A percentile compares a stretch with the other conserved stretches of the same genome.
These are phyloP conservation scores for Xenopus borealis DNA, from an alignment of 2,113 vertebrate genomes.

Conservation along the genomic window DNA sequence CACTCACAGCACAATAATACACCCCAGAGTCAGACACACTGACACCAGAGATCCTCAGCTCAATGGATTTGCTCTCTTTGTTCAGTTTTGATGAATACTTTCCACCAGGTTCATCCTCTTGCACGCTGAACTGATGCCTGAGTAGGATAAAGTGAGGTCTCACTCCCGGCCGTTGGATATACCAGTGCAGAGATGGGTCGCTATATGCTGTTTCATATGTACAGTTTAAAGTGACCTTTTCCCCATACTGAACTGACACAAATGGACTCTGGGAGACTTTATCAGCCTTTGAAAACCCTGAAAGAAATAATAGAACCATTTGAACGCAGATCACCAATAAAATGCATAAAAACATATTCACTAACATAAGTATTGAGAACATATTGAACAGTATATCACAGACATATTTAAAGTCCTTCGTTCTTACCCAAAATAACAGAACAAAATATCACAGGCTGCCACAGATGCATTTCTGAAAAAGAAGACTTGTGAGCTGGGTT, in stretches of 20 bases:
- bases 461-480: no score
- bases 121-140: not conserved
- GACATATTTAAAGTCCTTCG: no score
- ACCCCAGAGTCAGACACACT: slow-evolving; percentile 25
- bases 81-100: not conserved
- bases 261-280: not conserved
- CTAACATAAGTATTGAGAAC: no score
- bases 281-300: slow-evolving; percentile 1
- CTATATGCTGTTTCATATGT: not conserved
- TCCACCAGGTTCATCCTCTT: not conserved
- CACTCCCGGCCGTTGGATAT: not conserved
- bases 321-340: no score
- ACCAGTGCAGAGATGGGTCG: slow-evolving; percentile 2
- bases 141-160: not conserved
- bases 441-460: no score
- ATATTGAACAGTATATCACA: no score
- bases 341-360: no score
- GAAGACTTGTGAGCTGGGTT: no score
- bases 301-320: not conserved
- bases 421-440: no score
- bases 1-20: slow-evolving; percentile 34
- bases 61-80: not conserved
- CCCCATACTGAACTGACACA: not conserved
- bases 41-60: slow-evolving; percentile 14
- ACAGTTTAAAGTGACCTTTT: not conserved